phyloP scores from a whole-genome alignment of 2,113 vertebrate genomes.

The Circaetus cinerascens region DNA sequence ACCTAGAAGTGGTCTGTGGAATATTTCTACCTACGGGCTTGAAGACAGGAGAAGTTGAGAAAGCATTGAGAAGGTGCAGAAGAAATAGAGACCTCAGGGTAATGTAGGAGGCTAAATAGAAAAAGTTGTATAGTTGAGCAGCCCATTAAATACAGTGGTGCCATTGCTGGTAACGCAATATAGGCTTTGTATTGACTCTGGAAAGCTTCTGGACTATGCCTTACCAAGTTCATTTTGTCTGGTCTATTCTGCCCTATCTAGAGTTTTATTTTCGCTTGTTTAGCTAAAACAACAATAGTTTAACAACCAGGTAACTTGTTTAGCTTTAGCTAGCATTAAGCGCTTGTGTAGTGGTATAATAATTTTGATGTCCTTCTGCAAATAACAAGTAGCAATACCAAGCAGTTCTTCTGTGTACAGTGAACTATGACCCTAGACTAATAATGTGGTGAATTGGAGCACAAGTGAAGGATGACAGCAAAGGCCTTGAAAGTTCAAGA shows the following conservation, averaged over 20 bases:
- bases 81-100: background rate
- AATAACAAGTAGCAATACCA: background rate
- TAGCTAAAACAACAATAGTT: background rate
- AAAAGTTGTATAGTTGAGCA: background rate
- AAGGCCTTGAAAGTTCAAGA: background rate
- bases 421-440: background rate
- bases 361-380: background rate
- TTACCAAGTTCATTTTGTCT: background rate
- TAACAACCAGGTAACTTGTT: background rate
- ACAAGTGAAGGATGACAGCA: background rate
- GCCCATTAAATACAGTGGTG: background rate
- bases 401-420: background rate
- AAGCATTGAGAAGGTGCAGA: background rate
- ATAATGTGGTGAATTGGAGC: background rate
- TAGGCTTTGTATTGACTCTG: background rate
- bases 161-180: background rate
- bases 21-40: background rate
- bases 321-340: background rate
- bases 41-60: background rate
- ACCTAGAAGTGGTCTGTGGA: background rate
- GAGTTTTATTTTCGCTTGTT: background rate
- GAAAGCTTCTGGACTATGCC: background rate
- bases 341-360: background rate
- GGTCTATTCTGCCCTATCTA: background rate
- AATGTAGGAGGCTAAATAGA: background rate